phyloP scores from a whole-genome alignment of 2,888 invertebrate species.

The Nasonia oneida region DNA sequence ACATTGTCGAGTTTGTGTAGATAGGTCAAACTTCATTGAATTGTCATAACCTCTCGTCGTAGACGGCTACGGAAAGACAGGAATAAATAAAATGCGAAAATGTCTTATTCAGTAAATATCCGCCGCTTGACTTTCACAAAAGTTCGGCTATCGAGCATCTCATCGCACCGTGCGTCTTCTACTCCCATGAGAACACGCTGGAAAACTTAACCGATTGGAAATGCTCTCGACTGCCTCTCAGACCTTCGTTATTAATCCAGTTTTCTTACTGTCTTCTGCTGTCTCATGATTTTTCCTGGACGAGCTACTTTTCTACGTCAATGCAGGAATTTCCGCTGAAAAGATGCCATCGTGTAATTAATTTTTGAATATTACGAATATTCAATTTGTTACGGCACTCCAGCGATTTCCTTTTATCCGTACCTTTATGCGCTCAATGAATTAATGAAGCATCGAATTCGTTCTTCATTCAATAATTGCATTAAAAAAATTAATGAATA shows the following conservation, averaged over 20 bases:
- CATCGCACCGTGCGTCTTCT: not conserved
- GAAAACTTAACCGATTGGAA: constrained; percentile 47
- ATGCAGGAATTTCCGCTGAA: not conserved
- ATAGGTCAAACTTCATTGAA: constrained; percentile 45
- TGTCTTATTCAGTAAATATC: constrained; percentile 42
- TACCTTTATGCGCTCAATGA: not conserved
- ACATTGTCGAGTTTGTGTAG: not conserved
- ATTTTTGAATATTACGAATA: not conserved
- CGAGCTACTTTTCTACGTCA: not conserved
- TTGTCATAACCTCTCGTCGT: constrained; percentile 35
- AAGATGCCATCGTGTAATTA: no score
- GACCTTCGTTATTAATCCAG: not conserved
- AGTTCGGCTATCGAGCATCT: constrained; percentile 17
- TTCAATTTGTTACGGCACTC: not conserved
- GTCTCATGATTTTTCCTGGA: not conserved
- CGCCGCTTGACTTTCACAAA: constrained; percentile 20
- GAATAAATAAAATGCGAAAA: constrained; percentile 34
- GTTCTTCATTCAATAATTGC: not conserved
- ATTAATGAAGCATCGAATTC: no score
- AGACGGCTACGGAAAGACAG: not conserved
- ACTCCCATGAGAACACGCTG: not conserved
- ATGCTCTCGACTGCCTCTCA: not conserved
- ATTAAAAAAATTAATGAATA: not conserved
- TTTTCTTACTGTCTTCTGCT: not conserved
- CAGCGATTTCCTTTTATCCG: no score